Conservation (phyloP, 2,113 vertebrate species). For the Corythornis cristatus region DNA sequence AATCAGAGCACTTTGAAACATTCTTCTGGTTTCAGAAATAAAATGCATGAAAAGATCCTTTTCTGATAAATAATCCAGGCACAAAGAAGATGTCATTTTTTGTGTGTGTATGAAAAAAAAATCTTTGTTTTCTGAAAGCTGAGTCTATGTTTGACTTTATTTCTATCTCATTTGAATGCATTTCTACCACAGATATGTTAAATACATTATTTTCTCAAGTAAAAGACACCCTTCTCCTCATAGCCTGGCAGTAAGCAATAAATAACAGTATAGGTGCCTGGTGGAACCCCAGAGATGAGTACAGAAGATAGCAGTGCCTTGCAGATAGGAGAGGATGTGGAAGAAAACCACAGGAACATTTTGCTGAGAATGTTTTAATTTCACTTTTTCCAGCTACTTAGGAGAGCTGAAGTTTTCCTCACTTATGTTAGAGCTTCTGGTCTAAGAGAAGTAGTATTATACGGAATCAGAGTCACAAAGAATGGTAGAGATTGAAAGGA, state of each 20-base stretch:
- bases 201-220: not conserved
- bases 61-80: not conserved
- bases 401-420: not conserved
- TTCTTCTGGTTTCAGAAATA: not conserved
- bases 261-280: not conserved
- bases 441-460: not conserved
- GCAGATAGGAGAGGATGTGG: not conserved
- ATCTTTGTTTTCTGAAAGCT: not conserved
- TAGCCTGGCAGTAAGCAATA: not conserved
- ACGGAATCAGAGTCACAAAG: too few species aligned
- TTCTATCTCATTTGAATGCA: not conserved
- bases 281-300: fast-evolving
- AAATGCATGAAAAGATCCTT: not conserved
- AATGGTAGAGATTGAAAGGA: too few species aligned
- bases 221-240: not conserved
- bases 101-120: not conserved
- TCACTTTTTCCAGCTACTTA: not conserved
- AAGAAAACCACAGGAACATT: not conserved
- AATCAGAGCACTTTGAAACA: not conserved
- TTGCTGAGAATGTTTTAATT: not conserved
- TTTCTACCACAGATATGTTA: not conserved
- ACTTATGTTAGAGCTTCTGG: not conserved
- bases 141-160: not conserved
- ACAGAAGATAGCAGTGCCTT: not conserved
- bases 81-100: not conserved